These are phyloP conservation scores for Drosophila baimaii DNA, from an alignment of 1,140 invertebrate species.

Conservation along the genomic window DNA sequence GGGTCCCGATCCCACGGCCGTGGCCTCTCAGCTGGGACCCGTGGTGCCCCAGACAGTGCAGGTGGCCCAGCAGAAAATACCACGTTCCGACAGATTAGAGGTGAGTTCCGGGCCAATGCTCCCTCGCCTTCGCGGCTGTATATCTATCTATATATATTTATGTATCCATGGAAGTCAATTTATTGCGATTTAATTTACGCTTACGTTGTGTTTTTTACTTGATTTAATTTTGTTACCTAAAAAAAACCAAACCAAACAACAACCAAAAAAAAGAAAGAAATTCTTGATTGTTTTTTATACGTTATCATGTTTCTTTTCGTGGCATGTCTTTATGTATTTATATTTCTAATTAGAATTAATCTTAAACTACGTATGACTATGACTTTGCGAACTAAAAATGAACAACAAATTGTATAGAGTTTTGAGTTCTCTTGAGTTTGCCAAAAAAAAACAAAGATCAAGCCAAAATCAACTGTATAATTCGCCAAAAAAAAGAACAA, in stretches of 20 bases:
- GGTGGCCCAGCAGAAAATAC: slow-evolving; percentile 95
- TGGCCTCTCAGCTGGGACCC: slow-evolving; percentile 89
- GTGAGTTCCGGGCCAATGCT: slow-evolving; percentile 87
- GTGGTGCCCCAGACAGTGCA: slow-evolving; percentile 92
- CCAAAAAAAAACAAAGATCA: slow-evolving; percentile 43
- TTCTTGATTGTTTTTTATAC: slow-evolving; percentile 38
- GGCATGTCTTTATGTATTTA: slow-evolving; percentile 62
- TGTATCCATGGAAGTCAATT: slow-evolving; percentile 45
- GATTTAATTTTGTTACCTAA: slow-evolving; percentile 12
- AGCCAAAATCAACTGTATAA: slow-evolving; percentile 46
- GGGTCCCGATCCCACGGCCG: slow-evolving; percentile 91
- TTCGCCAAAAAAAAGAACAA: slow-evolving; percentile 41
- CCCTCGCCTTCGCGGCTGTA: not conserved
- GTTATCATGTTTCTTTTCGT: slow-evolving; percentile 46
- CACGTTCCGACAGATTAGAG: slow-evolving; percentile 97
- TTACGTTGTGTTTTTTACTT: slow-evolving; percentile 57
- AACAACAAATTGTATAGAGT: slow-evolving; percentile 59
- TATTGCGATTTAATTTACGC: slow-evolving; percentile 48
- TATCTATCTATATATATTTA: slow-evolving; percentile 32
- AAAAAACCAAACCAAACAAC: not conserved
- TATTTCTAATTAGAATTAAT: slow-evolving; percentile 64
- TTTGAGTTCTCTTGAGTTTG: slow-evolving; percentile 74
- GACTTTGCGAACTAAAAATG: slow-evolving; percentile 52
- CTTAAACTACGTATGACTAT: slow-evolving; percentile 61
- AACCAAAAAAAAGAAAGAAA: slow-evolving; percentile 33